Percentiles rank a stretch among this genome's conserved stretches.
Conservation (phyloP, 2,888 invertebrate genomes). For the Aricia artaxerxes region DNA sequence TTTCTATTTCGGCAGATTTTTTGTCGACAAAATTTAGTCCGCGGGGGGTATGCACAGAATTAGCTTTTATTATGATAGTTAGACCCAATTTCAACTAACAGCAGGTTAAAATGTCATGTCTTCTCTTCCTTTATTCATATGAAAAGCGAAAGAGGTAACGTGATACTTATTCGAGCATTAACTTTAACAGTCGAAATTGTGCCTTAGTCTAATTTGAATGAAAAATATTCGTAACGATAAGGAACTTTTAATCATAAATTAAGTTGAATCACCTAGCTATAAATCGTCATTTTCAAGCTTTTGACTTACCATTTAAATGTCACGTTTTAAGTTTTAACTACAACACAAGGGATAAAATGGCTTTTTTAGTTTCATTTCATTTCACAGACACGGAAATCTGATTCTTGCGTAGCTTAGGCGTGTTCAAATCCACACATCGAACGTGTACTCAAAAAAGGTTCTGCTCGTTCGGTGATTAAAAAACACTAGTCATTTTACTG, state of each 20-base stretch:
- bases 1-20: constrained; percentile 35
- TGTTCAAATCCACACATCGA: too few relatives aligned
- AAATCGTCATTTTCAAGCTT: background rate
- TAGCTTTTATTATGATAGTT: constrained; percentile 15
- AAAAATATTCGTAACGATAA: constrained; percentile 4
- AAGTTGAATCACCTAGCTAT: background rate
- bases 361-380: too few relatives aligned
- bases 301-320: background rate
- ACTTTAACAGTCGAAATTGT: too few relatives aligned
- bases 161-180: too few relatives aligned
- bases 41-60: background rate
- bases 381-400: too few relatives aligned
- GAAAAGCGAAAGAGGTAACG: too few relatives aligned
- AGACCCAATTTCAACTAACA: background rate
- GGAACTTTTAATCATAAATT: constrained; percentile 5
- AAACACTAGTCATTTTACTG: constrained; percentile 11
- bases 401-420: too few relatives aligned
- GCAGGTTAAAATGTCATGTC: too few relatives aligned
- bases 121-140: too few relatives aligned
- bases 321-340: too few relatives aligned
- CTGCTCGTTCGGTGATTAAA: background rate
- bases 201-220: background rate
- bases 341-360: too few relatives aligned
- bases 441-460: background rate
- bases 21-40: constrained; percentile 27